These are phyloP conservation scores for Hozukius guyotensis DNA, from an alignment of 2,797 vertebrate genomes.

Conservation along the genomic window DNA sequence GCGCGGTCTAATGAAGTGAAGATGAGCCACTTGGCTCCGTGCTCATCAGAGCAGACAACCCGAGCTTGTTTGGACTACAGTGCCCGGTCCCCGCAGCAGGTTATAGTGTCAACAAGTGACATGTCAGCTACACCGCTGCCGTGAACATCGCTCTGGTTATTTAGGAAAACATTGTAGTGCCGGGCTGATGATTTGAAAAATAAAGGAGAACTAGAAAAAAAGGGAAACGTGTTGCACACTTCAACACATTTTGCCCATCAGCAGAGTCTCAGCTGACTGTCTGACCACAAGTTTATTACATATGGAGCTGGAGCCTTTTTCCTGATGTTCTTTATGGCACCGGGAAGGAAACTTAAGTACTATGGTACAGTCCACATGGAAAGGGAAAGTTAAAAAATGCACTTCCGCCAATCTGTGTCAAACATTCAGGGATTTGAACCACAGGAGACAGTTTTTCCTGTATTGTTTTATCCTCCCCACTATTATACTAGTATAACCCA, in stretches of 20 bases:
- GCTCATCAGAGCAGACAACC: conserved; percentile 30
- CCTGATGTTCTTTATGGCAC: conserved; percentile 1
- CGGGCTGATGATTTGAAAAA: too few species aligned
- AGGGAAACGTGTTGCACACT: background rate
- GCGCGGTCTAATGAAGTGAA: conserved; percentile 58
- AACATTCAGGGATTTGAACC: conserved; percentile 43
- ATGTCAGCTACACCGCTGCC: conserved; percentile 1
- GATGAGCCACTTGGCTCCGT: conserved; percentile 46
- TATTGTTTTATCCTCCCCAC: conserved; percentile 9
- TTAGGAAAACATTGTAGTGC: background rate
- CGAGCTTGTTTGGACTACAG: conserved; percentile 23
- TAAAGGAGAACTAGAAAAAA: background rate
- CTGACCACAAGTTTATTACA: conserved; percentile 25
- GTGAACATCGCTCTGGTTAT: background rate
- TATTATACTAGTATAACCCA: background rate
- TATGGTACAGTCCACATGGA: background rate
- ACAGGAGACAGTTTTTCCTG: conserved; percentile 1
- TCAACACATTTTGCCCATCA: conserved; percentile 8
- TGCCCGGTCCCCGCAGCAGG: conserved; percentile 25
- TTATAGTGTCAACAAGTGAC: conserved; percentile 32
- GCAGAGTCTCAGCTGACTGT: conserved; percentile 16
- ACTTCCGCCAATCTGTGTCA: conserved; percentile 44
- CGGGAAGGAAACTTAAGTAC: conserved; percentile 6
- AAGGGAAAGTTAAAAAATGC: background rate
- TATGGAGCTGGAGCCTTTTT: background rate